Base-by-base conservation (phyloP, 2,113 vertebrate species). In the Apodemus speciosus region DNA sequence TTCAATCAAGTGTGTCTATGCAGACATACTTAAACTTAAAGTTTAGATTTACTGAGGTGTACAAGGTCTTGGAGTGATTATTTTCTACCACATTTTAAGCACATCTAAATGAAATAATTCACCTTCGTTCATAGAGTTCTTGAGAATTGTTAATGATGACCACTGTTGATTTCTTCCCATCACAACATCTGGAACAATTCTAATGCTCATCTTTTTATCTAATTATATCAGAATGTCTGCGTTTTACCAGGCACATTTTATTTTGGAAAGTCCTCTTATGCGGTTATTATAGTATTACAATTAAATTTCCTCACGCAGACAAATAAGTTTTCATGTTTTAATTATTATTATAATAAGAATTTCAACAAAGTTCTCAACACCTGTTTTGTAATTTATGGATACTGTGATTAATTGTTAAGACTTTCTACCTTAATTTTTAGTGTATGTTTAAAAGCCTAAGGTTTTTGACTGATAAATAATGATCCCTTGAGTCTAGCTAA, bases 401-500 rank as follows among this genome's bases (percentile, higher is more conserved):
- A 95, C 58, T 38, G 73, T 93, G 83, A 73, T 94, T 97, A 95
- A 89, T 93, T 97, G 89, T 97, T 97, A 96, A 96, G 97, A 97
- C 30, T 91, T 51, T 95, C 97, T 90, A 94, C 97, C 97, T 97
- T 96, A 95, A 97, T 97, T 97, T 97, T 96, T 95, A 97, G 94
- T 85, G 90, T 96, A 93, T 97, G 51, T 95, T 96, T 97, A 92
- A 96, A 94, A 8, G 93, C 62, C 89, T 96, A 97, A 95, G 75
- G 96, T 96, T 91, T 96, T 97, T 97, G 94, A 95, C 91, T 97
- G 89, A 79, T 97, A 97, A 97, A 97, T 96, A 97, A 95, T 97
- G 96, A 98, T 62, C 73, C 89, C 96, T 64, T 97, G 94, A 87
- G 97, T 98, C 91, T 98, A 97, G 97, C 98, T 98, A 97, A 98